A percentile compares a stretch with the other conserved stretches of the same genome.
These are phyloP conservation scores for Diplodus puntazzo DNA, from an alignment of 2,797 vertebrate species.

Conservation along the genomic window DNA sequence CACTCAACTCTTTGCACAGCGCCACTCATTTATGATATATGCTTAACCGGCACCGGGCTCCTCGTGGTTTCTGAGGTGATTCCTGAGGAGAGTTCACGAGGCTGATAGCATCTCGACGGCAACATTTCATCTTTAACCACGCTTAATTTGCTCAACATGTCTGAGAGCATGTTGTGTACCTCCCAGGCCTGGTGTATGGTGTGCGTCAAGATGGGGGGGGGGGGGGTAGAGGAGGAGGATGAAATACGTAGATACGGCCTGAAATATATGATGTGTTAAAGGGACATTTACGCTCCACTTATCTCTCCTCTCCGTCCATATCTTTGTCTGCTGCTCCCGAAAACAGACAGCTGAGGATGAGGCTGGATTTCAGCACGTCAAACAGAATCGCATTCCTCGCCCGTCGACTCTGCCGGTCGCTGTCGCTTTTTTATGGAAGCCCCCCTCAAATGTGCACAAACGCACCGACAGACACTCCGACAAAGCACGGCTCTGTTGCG, in stretches of 20 bases:
- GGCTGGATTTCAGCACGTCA: constrained; percentile 56
- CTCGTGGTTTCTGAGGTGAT: constrained; percentile 41
- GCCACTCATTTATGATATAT: constrained; percentile 1
- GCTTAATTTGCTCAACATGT: constrained; percentile 68
- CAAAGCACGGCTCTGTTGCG: constrained; percentile 12
- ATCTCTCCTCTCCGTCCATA: constrained; percentile 60
- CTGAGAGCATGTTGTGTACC: constrained; percentile 33
- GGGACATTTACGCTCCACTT: constrained; percentile 72
- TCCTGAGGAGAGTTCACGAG: constrained; percentile 33
- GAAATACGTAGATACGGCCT: constrained; percentile 47
- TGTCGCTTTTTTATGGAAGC: constrained; percentile 42
- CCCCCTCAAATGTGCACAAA: constrained; percentile 18
- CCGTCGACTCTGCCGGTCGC: constrained; percentile 37
- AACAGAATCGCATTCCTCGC: constrained; percentile 43
- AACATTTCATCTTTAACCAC: constrained; percentile 68
- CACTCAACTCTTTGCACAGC: constrained; percentile 6
- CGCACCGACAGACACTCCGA: constrained; percentile 6
- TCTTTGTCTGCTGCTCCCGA: constrained; percentile 59
- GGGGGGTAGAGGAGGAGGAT: constrained; percentile 47
- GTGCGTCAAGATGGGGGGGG: constrained; percentile 49
- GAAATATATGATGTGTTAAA: constrained; percentile 71
- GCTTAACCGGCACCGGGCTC: constrained; percentile 24
- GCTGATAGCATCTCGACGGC: constrained; percentile 61
- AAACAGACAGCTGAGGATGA: constrained; percentile 60
- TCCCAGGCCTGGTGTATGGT: constrained; percentile 38